Percentiles rank a stretch among this genome's conserved stretches.
phyloP scores from a whole-genome alignment of 2,797 vertebrate species.

The Distichodus sexfasciatus region DNA sequence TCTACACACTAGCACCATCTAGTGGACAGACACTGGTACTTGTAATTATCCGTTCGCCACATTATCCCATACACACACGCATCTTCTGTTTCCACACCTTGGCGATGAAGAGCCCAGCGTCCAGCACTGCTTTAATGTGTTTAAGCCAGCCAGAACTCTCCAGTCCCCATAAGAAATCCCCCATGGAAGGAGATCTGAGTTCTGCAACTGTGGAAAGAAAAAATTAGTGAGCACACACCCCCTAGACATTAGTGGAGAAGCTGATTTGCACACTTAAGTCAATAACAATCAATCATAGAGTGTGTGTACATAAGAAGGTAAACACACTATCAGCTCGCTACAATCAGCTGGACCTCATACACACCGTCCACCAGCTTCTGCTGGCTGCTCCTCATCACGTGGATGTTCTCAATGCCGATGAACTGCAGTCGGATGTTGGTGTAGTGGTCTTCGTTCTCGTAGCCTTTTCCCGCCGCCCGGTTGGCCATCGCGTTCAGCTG shows the following conservation, averaged over 20 bases:
- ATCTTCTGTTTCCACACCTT: constrained; percentile 71
- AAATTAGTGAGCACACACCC: no score
- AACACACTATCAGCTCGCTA: no score
- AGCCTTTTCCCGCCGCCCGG: constrained; percentile 92
- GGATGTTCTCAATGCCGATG: constrained; percentile 97
- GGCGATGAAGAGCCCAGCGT: constrained; percentile 90
- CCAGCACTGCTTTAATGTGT: constrained; percentile 93
- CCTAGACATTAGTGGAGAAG: not conserved
- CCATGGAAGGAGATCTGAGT: constrained; percentile 86
- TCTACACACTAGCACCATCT: no score
- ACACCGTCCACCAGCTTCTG: constrained; percentile 90
- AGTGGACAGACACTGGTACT: no score
- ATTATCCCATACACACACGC: not conserved
- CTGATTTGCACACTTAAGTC: no score
- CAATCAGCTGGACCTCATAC: not conserved
- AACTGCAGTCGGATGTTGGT: constrained; percentile 96
- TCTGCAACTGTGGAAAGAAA: constrained; percentile 70
- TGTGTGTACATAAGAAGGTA: no score
- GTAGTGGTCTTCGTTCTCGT: constrained; percentile 97
- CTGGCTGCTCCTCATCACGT: constrained; percentile 96
- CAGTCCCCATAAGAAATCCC: constrained; percentile 92
- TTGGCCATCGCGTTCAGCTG: constrained; percentile 98
- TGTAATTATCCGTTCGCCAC: no score
- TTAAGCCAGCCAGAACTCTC: constrained; percentile 95
- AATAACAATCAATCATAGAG: no score